Conservation (phyloP, 2,113 vertebrate species). For the Cepphus grylle region DNA sequence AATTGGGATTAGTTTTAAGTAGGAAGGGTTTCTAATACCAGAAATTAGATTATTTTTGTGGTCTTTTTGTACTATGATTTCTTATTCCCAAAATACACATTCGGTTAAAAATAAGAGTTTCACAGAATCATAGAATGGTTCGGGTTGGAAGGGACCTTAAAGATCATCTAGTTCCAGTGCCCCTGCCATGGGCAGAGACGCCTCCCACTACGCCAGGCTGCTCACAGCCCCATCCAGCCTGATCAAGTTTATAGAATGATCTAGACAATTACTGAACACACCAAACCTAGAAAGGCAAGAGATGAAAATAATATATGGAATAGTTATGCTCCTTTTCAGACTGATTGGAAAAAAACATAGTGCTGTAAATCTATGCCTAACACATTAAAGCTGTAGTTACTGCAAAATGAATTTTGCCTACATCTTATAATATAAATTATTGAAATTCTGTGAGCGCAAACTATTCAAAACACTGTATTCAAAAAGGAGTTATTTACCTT, state of each 20-base stretch:
- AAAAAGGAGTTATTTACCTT: neutral
- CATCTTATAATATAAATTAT: neutral
- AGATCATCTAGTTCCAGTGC: too few species aligned
- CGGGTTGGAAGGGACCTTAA: too few species aligned
- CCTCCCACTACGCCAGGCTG: too few species aligned
- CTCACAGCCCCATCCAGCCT: too few species aligned
- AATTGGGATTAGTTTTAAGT: neutral
- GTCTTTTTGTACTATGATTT: neutral
- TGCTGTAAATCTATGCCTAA: neutral
- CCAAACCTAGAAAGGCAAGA: neutral
- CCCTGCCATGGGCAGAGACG: too few species aligned
- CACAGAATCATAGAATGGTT: too few species aligned
- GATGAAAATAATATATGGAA: neutral
- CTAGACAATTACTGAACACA: neutral
- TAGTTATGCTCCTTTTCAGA: neutral
- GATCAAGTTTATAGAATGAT: neutral
- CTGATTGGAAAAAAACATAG: neutral
- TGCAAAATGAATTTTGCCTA: neutral
- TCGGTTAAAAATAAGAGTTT: neutral
- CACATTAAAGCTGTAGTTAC: neutral
- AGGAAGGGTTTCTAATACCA: neutral
- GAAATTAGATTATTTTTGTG: neutral
- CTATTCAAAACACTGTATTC: neutral
- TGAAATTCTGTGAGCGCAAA: neutral
- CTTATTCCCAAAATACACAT: neutral